A percentile compares a stretch with the other conserved stretches of the same genome.
These are phyloP conservation scores for Hippopotamus amphibius DNA, from an alignment of 2,113 vertebrate species.

Conservation along the genomic window DNA sequence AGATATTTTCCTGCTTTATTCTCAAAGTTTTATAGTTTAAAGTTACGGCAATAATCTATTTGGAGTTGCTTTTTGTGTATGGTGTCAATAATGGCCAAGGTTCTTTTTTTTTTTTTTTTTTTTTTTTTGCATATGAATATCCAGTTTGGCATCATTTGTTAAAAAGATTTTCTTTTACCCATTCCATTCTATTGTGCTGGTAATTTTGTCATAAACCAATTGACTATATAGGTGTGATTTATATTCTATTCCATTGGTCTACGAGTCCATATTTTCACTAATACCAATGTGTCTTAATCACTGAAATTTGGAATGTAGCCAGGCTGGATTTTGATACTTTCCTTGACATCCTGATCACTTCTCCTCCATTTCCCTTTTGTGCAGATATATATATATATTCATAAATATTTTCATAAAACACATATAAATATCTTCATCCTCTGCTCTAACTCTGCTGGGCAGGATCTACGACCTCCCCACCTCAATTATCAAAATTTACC, in stretches of 20 bases:
- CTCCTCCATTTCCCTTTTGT: not conserved
- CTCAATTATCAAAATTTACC: not conserved
- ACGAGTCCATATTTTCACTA: not conserved
- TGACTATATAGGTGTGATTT: not conserved
- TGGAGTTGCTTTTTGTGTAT: not conserved
- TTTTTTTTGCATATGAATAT: not conserved
- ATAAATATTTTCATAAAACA: not conserved
- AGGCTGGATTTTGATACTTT: slow-evolving; percentile 17
- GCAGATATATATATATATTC: not conserved
- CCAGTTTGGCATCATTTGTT: not conserved
- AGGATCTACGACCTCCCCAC: not conserved
- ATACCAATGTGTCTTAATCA: not conserved
- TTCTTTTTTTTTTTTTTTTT: not conserved
- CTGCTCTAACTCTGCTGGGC: not conserved
- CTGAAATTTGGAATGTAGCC: not conserved
- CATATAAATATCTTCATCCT: not conserved
- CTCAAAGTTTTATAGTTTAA: not conserved
- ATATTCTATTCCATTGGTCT: not conserved
- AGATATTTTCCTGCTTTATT: not conserved
- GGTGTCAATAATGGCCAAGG: not conserved
- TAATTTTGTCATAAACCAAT: not conserved
- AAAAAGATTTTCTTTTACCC: not conserved
- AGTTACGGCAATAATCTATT: not conserved
- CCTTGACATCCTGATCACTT: not conserved
- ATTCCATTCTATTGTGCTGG: not conserved